These are phyloP conservation scores for Stichopus chloronotus DNA, from an alignment of 35 echinoderm and acorn worm species.

Conservation along the genomic window DNA sequence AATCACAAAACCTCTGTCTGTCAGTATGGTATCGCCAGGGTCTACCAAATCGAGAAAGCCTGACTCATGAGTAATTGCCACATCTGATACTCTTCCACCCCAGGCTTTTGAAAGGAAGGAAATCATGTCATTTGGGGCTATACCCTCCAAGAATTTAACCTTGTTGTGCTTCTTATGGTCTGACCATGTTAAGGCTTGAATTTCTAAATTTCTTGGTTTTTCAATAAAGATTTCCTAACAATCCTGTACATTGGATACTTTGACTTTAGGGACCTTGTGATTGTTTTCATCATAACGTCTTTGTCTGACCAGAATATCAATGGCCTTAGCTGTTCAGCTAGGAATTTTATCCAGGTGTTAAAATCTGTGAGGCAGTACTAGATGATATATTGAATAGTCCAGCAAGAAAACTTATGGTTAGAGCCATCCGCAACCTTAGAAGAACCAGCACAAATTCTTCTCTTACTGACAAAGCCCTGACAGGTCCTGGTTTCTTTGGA, in stretches of 20 bases:
- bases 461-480: constrained; percentile 40
- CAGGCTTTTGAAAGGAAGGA: constrained; percentile 65
- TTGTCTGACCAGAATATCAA: constrained; percentile 55
- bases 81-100: constrained; percentile 67
- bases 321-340: constrained; percentile 44
- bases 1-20: constrained; percentile 71
- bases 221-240: constrained; percentile 66
- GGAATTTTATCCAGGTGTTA: constrained; percentile 67
- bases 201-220: constrained; percentile 47
- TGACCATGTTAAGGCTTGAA: constrained; percentile 65
- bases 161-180: constrained; percentile 59
- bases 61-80: constrained; percentile 49
- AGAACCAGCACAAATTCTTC: constrained; percentile 67
- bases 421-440: constrained; percentile 49
- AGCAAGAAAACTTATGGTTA: constrained; percentile 35
- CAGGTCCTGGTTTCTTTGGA: constrained; percentile 50
- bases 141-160: constrained; percentile 55
- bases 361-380: constrained; percentile 44
- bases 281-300: neutral
- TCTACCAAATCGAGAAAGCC: constrained; percentile 64
- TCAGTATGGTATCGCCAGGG: constrained; percentile 58
- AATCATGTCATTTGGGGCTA: constrained; percentile 64
- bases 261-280: constrained; percentile 34
- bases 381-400: constrained; percentile 47
- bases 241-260: constrained; percentile 60